These are phyloP conservation scores for Volucella bombylans DNA, from an alignment of 2,888 invertebrate species.

Conservation along the genomic window DNA sequence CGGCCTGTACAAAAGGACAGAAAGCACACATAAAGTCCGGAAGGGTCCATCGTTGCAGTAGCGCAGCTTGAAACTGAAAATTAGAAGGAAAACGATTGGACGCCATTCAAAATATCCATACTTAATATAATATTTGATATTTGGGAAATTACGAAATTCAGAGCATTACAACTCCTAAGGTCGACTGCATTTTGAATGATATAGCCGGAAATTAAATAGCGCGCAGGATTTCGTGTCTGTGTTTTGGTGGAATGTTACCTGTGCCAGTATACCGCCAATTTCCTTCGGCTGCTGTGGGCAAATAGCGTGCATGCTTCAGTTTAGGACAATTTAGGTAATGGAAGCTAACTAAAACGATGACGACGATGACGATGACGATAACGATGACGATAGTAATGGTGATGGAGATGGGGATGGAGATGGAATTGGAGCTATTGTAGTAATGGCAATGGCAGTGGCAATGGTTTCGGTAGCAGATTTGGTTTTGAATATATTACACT, in stretches of 20 bases:
- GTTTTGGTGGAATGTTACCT: slow-evolving; percentile 48
- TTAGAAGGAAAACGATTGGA: slow-evolving; percentile 40
- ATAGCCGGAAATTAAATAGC: slow-evolving; percentile 66
- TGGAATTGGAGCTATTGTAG: slow-evolving; percentile 51
- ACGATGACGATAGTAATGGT: slow-evolving; percentile 21
- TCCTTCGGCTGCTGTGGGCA: slow-evolving; percentile 33
- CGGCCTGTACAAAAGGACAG: slow-evolving; percentile 93
- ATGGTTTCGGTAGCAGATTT: slow-evolving; percentile 43
- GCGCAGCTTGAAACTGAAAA: slow-evolving; percentile 91
- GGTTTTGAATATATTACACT: slow-evolving; percentile 58
- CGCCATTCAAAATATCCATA: slow-evolving; percentile 18
- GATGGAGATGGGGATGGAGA: slow-evolving; percentile 58
- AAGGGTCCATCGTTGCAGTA: slow-evolving; percentile 92
- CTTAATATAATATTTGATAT: slow-evolving; percentile 40
- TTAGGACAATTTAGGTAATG: slow-evolving; percentile 49
- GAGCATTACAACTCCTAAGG: background rate
- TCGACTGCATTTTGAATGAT: slow-evolving; percentile 9
- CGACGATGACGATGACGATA: slow-evolving; percentile 43
- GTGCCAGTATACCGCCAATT: slow-evolving; percentile 52
- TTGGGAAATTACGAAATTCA: slow-evolving; percentile 35
- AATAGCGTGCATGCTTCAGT: background rate
- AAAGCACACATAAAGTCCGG: slow-evolving; percentile 94
- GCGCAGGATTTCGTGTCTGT: slow-evolving; percentile 8
- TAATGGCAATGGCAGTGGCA: slow-evolving; percentile 42
- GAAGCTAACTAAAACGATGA: slow-evolving; percentile 33